Base-by-base conservation (phyloP, 2,113 vertebrate species). In the Rhegmatorhina hoffmannsi region DNA sequence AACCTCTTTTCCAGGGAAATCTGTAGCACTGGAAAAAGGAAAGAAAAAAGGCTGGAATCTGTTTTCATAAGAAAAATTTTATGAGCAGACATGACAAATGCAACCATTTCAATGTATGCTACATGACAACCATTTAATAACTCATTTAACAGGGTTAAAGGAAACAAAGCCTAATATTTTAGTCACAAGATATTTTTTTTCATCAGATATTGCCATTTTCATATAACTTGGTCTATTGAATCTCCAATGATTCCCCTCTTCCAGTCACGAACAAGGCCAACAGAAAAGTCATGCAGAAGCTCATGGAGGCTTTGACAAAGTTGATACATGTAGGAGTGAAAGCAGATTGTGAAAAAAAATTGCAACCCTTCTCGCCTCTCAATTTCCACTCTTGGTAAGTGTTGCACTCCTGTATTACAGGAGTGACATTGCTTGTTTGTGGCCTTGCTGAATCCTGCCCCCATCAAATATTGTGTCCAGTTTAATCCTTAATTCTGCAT, bases 301-400 rank as follows among this genome's bases (percentile, higher is more conserved):
- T 72, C 13, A 25, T 7, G 4, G 6, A 38, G 58, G 21, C 18
- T 67, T 68, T 66, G 52, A 62, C 20, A 43, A 77, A 66, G 10
- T 4, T 55, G 33, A 38, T 56, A 56, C 5, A 33, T 11, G 18
- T 52, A 43, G 34, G 13, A 62, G 31, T 43, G 31, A 40, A 53
- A 15, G n/a, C 3, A 10, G 19, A 18, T 3, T 9, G 8, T 2
- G 8, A 4, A 20, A 10, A 14, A 10, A 17, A 40, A 29, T 17
- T 8, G 1, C 15, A 67, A 17, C n/a, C 14, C 28, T 16, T 58
- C 49, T 50, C 24, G 4, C 7, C 3, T 44, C 28, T 21, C 24
- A 12, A 25, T 67, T 62, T 55, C 13, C 7, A 60, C 13, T 80
- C 17, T 26, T 43, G 6, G 1, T 10, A 28, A 26, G 3, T 8